A percentile compares a stretch with the other conserved stretches of the same genome.
Evolutionary conservation across 2,797 vertebrate species (phyloP).

Genomic region (Amblyopsis hoosieri): DNA sequence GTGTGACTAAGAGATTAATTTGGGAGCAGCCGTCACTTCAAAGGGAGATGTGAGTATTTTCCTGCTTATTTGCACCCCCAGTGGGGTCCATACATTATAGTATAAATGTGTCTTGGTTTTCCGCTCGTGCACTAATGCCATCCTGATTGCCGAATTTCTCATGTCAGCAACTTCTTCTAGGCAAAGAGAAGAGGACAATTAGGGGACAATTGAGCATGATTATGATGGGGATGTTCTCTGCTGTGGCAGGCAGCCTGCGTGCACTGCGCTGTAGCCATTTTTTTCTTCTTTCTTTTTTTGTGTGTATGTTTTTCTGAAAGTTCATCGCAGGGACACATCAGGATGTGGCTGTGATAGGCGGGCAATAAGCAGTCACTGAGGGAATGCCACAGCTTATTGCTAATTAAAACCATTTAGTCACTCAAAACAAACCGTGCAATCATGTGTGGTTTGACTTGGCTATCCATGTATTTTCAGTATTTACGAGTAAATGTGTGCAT

Average conservation of each 20-base stretch:
- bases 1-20: slow-evolving; percentile 80
- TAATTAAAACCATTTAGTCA: slow-evolving; percentile 82
- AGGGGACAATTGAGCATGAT: slow-evolving; percentile 70
- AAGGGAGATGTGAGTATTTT: slow-evolving; percentile 68
- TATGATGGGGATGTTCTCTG: slow-evolving; percentile 62
- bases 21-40: slow-evolving; percentile 76
- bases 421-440: slow-evolving; percentile 69
- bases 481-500: slow-evolving; percentile 35
- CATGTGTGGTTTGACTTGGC: slow-evolving; percentile 70
- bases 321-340: slow-evolving; percentile 72
- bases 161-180: slow-evolving; percentile 73
- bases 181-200: slow-evolving; percentile 69
- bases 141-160: slow-evolving; percentile 78
- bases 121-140: slow-evolving; percentile 68
- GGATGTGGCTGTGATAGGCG: slow-evolving; percentile 68
- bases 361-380: slow-evolving; percentile 66
- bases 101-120: slow-evolving; percentile 59
- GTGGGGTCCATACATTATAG: slow-evolving; percentile 71
- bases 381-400: slow-evolving; percentile 65
- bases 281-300: slow-evolving; percentile 40
- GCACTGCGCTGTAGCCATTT: slow-evolving; percentile 44
- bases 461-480: slow-evolving; percentile 26
- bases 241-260: slow-evolving; percentile 56
- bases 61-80: slow-evolving; percentile 75
- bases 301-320: slow-evolving; percentile 54